Evolutionary conservation across 1,140 invertebrate species (phyloP).

Genomic region (Drosophila mojavensis): DNA sequence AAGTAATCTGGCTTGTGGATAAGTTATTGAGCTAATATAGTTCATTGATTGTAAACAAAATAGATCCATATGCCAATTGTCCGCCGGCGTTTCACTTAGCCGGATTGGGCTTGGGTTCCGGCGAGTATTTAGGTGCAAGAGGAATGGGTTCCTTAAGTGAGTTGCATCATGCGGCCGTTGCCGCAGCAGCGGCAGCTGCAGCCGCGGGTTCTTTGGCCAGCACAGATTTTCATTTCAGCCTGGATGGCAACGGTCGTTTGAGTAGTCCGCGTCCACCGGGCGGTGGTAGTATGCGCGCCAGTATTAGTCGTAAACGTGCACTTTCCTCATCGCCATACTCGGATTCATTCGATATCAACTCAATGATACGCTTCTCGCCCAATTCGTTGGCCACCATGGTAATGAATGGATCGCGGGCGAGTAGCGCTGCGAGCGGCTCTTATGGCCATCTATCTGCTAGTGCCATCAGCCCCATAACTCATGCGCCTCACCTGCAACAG

Average conservation of each 20-base stretch:
- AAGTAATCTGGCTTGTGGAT: constrained; percentile 15
- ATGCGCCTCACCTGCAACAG: constrained; percentile 90
- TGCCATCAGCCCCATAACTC: constrained; percentile 84
- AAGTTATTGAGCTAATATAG: not conserved
- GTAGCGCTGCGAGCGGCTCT: constrained; percentile 93
- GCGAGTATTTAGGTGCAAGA: constrained; percentile 70
- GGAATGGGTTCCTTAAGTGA: constrained; percentile 67
- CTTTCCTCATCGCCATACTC: constrained; percentile 97
- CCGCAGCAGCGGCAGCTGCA: constrained; percentile 58
- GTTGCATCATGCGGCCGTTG: constrained; percentile 74
- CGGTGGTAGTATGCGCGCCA: constrained; percentile 85
- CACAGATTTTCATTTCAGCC: constrained; percentile 89
- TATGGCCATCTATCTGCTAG: constrained; percentile 97
- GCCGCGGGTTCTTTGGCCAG: constrained; percentile 87
- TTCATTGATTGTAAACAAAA: not conserved
- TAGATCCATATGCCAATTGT: constrained; percentile 74
- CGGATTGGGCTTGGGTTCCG: constrained; percentile 71
- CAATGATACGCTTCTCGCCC: constrained; percentile 97
- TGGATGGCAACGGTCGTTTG: constrained; percentile 86
- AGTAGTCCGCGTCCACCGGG: constrained; percentile 85
- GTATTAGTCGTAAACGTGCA: constrained; percentile 93
- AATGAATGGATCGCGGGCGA: constrained; percentile 93
- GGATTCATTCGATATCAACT: constrained; percentile 96
- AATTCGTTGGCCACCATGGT: constrained; percentile 94
- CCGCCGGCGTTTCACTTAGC: constrained; percentile 73